A percentile compares a stretch with the other conserved stretches of the same genome.
Evolutionary conservation across 1,140 invertebrate species (phyloP).

Genomic region (Neotoxoptera formosana): DNA sequence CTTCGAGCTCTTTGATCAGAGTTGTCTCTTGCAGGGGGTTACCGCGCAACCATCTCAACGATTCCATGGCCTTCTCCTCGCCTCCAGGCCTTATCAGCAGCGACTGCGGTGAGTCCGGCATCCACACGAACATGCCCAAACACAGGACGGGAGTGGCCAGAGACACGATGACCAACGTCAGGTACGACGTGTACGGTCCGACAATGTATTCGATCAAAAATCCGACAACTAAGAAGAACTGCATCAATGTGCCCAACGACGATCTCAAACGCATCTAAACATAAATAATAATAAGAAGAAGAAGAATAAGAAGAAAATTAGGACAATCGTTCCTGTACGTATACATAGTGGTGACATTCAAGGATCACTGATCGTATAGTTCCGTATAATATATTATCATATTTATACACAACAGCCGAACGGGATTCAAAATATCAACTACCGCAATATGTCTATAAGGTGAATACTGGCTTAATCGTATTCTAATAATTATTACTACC

Average conservation of each 20-base stretch:
- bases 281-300: neutral
- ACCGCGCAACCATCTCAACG: slow-evolving; percentile 59
- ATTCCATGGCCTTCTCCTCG: slow-evolving; percentile 55
- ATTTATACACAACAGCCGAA: neutral
- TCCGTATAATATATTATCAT: neutral
- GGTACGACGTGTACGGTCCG: slow-evolving; percentile 77
- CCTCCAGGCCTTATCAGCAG: slow-evolving; percentile 33
- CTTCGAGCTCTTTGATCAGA: slow-evolving; percentile 51
- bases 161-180: slow-evolving; percentile 72
- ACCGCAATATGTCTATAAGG: neutral
- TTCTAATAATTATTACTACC: neutral
- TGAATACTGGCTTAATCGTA: neutral
- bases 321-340: neutral
- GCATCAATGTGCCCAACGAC: slow-evolving; percentile 75
- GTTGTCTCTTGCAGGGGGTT: slow-evolving; percentile 48
- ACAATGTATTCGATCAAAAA: slow-evolving; percentile 78
- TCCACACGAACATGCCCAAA: slow-evolving; percentile 72
- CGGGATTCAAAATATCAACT: neutral
- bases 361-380: neutral
- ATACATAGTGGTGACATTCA: neutral
- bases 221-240: slow-evolving; percentile 79
- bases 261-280: slow-evolving; percentile 59
- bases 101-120: slow-evolving; percentile 84
- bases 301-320: too few species aligned
- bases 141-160: slow-evolving; percentile 71